Evolutionary conservation across 2,888 invertebrate species (phyloP).

Genomic region (Smittia aterrima): DNA sequence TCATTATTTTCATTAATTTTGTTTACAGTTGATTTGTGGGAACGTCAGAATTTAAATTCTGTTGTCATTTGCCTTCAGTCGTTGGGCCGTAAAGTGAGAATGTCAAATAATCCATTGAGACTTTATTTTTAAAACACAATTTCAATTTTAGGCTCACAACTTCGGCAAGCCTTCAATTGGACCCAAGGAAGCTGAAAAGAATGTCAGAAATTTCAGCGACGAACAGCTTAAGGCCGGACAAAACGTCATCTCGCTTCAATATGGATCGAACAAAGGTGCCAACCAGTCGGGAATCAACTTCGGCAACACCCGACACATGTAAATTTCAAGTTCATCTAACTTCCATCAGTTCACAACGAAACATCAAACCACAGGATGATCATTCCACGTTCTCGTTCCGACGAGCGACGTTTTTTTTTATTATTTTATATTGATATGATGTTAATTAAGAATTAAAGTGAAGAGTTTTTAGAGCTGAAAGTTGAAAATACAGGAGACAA

Average conservation of each 20-base stretch:
- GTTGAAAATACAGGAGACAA: neutral
- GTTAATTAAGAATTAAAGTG: slow-evolving; percentile 10
- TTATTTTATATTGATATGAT: neutral
- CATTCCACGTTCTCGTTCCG: neutral
- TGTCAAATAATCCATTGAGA: neutral
- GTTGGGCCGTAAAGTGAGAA: slow-evolving; percentile 87
- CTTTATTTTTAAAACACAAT: neutral
- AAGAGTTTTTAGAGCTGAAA: slow-evolving; percentile 2
- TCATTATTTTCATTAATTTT: no score
- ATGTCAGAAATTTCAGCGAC: slow-evolving; percentile 88
- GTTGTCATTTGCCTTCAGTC: slow-evolving; percentile 94
- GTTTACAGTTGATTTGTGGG: slow-evolving; percentile 98
- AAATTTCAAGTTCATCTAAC: slow-evolving; percentile 52
- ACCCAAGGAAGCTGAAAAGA: slow-evolving; percentile 94
- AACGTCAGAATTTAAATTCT: slow-evolving; percentile 91
- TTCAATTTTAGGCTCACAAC: slow-evolving; percentile 64
- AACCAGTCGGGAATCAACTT: slow-evolving; percentile 95
- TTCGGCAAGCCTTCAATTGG: slow-evolving; percentile 87
- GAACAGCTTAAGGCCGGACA: slow-evolving; percentile 93
- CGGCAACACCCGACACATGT: slow-evolving; percentile 97
- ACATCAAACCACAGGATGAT: neutral
- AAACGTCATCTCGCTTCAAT: slow-evolving; percentile 90
- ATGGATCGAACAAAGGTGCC: slow-evolving; percentile 97
- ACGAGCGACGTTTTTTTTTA: neutral
- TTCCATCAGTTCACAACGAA: slow-evolving; percentile 3